phyloP scores from a whole-genome alignment of 2,888 invertebrate genomes.

The Pseudoips prasinana region DNA sequence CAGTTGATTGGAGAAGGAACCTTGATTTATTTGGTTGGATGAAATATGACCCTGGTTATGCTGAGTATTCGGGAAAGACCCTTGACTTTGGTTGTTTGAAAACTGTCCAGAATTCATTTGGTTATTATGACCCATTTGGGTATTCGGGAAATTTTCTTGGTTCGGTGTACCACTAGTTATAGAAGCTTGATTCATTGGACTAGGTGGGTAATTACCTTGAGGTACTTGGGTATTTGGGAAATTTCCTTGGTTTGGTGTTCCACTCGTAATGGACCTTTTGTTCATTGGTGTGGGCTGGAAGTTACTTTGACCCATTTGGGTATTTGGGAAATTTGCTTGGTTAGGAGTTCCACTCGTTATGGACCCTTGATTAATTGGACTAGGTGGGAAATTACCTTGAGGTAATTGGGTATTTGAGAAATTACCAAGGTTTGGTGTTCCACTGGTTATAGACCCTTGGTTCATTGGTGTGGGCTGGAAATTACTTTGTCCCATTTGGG shows the following conservation, averaged over 20 bases:
- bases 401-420: conserved; percentile 5
- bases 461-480: conserved; percentile 2
- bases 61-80: neutral
- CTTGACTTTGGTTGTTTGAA: neutral
- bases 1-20: conserved; percentile 12
- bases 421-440: no score
- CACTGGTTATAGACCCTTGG: conserved; percentile 9
- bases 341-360: no score
- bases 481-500: neutral
- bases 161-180: no score
- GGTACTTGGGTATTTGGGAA: conserved; percentile 9
- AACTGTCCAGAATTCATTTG: neutral
- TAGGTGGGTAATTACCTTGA: no score
- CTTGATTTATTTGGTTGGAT: neutral
- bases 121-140: no score
- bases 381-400: conserved; percentile 8
- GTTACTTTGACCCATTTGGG: conserved; percentile 6
- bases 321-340: conserved; percentile 11
- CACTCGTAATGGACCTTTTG: conserved; percentile 14
- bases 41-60: no score
- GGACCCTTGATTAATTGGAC: conserved; percentile 8
- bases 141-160: no score
- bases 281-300: conserved; percentile 8
- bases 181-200: no score
- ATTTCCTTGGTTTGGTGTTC: conserved; percentile 7